These are phyloP conservation scores for Epinephelus coioides DNA, from an alignment of 2,797 vertebrate genomes.

Conservation along the genomic window DNA sequence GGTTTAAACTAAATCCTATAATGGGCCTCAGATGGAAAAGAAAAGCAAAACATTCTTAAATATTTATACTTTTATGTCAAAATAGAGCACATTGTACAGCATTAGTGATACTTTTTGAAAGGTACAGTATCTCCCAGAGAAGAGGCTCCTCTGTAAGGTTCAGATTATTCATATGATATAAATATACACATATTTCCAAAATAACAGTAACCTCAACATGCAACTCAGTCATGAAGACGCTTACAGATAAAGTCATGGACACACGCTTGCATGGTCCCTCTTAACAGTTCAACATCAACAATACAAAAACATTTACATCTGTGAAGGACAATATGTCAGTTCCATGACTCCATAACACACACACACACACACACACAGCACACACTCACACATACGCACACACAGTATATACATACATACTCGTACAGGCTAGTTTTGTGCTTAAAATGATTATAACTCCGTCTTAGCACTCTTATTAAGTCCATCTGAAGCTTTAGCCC, in stretches of 20 bases:
- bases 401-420: constrained; percentile 42
- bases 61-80: constrained; percentile 78
- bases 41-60: constrained; percentile 46
- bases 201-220: constrained; percentile 62
- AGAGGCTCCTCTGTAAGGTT: constrained; percentile 41
- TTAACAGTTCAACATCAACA: constrained; percentile 61
- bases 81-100: constrained; percentile 78
- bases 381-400: constrained; percentile 27
- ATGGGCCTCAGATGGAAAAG: constrained; percentile 25
- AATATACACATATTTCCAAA: constrained; percentile 68
- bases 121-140: constrained; percentile 49
- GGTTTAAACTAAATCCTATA: constrained; percentile 13
- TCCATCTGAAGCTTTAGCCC: constrained; percentile 56
- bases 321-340: constrained; percentile 46
- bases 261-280: constrained; percentile 47
- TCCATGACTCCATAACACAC: constrained; percentile 38
- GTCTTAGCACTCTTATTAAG: constrained; percentile 81
- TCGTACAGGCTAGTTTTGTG: constrained; percentile 33
- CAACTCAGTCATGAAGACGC: constrained; percentile 60
- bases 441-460: constrained; percentile 88
- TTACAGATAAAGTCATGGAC: constrained; percentile 44
- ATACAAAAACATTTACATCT: constrained; percentile 76
- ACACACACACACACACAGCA: constrained; percentile 26
- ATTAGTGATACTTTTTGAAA: constrained; percentile 62
- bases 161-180: constrained; percentile 65